Evolutionary conservation across 2,797 vertebrate species (phyloP).

Genomic region (Neosilurus hyrtlii): DNA sequence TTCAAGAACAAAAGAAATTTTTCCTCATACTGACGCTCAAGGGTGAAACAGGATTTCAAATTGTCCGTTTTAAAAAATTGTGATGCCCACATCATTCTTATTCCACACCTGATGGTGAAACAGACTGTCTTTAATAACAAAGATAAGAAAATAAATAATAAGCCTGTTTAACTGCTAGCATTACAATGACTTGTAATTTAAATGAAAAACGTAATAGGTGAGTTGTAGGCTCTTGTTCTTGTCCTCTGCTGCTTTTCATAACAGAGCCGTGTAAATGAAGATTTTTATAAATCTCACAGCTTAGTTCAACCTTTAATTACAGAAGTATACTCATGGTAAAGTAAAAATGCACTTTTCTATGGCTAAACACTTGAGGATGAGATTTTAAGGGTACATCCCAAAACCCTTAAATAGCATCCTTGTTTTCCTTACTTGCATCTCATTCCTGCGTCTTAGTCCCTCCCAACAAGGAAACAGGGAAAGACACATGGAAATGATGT

Average conservation of each 20-base stretch:
- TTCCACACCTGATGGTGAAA: neutral
- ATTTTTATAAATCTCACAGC: neutral
- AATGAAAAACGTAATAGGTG: neutral
- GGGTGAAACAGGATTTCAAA: constrained; percentile 8
- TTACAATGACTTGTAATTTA: neutral
- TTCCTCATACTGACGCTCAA: neutral
- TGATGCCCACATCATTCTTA: neutral
- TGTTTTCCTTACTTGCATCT: no score
- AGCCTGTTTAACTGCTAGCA: neutral
- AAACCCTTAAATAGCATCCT: no score
- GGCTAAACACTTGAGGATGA: no score
- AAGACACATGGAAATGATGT: no score
- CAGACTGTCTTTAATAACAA: constrained; percentile 1
- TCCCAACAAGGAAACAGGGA: no score
- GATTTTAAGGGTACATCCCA: no score
- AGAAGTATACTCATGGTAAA: neutral
- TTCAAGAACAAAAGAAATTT: neutral
- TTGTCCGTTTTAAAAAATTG: neutral
- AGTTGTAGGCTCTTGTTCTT: neutral
- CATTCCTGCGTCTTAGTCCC: no score
- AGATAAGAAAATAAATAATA: neutral
- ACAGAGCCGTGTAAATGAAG: neutral
- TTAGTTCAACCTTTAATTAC: neutral
- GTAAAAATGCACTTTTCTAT: neutral
- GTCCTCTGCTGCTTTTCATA: neutral